phyloP scores from a whole-genome alignment of 2,888 invertebrate genomes.

The Dicyrtoma fusca region DNA sequence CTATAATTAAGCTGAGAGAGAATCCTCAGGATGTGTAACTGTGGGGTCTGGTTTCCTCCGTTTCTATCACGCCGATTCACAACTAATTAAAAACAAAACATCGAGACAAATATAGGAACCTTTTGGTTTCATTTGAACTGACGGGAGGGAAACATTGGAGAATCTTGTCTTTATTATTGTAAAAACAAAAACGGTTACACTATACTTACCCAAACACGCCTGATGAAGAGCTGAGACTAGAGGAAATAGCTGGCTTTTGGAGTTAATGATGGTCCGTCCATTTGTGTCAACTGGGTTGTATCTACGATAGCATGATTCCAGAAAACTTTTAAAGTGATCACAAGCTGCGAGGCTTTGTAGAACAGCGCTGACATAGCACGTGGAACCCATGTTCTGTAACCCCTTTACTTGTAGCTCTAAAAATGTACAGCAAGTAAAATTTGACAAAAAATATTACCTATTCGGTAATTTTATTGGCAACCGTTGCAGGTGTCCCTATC shows the following conservation, averaged over 20 bases:
- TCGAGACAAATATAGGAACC: not conserved
- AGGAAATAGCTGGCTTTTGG: constrained; percentile 34
- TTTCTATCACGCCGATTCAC: constrained; percentile 29
- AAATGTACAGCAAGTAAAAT: too few species aligned
- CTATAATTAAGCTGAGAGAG: constrained; percentile 32
- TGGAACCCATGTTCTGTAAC: constrained; percentile 27
- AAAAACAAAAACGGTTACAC: not conserved
- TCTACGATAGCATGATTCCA: constrained; percentile 3
- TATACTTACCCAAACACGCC: constrained; percentile 34
- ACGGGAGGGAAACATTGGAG: too few species aligned
- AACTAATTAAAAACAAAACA: constrained; percentile 15
- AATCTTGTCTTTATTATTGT: not conserved
- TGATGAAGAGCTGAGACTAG: constrained; percentile 31
- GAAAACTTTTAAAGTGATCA: constrained; percentile 27
- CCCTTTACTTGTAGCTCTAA: constrained; percentile 25
- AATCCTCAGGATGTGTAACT: constrained; percentile 26
- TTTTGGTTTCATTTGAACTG: not conserved
- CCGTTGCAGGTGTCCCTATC: too few species aligned
- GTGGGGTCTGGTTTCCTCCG: constrained; percentile 14
- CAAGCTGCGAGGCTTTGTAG: constrained; percentile 35
- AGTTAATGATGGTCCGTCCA: constrained; percentile 11
- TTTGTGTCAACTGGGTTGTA: constrained; percentile 28
- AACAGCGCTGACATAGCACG: constrained; percentile 36
- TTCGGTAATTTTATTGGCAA: too few species aligned
- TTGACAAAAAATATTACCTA: too few species aligned